phyloP scores from a whole-genome alignment of 2,888 invertebrate genomes.

The Noctua janthina region DNA sequence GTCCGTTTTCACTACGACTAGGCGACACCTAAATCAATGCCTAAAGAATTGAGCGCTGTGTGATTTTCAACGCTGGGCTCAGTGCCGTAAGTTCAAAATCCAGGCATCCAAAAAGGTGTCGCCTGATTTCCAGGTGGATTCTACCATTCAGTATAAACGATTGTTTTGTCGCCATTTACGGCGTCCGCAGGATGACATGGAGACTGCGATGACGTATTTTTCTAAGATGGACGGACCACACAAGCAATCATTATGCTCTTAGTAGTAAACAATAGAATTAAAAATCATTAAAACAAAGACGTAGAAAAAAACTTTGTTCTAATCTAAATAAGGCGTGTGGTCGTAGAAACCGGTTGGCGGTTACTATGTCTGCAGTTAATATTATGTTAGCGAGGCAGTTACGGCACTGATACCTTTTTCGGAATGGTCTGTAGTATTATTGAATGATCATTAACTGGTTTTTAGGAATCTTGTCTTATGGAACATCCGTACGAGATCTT shows the following conservation, averaged over 20 bases:
- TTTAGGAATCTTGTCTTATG: not conserved
- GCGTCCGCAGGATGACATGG: conserved; percentile 38
- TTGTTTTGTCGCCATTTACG: conserved; percentile 34
- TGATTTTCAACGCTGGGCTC: not conserved
- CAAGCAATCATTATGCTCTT: not conserved
- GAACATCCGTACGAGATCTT: not conserved
- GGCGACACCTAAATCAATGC: not conserved
- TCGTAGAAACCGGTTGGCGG: conserved; percentile 14
- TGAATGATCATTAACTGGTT: conserved; percentile 15
- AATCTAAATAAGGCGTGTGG: conserved; percentile 7
- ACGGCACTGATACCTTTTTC: not conserved
- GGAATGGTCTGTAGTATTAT: conserved; percentile 2
- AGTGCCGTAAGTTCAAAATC: not conserved
- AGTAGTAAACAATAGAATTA: conserved; percentile 23
- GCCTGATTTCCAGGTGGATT: not conserved
- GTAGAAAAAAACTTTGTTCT: conserved; percentile 15
- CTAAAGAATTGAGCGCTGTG: not conserved
- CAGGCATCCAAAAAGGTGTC: not conserved
- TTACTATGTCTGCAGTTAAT: not conserved
- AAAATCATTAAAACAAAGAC: conserved; percentile 3
- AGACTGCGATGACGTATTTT: conserved; percentile 2
- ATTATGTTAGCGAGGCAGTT: conserved; percentile 18
- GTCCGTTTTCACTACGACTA: not conserved
- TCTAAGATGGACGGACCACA: not conserved
- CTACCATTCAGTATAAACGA: conserved; percentile 27